Evolutionary conservation across 2,888 invertebrate genomes (phyloP).

Genomic region (Ditula angustiorana): DNA sequence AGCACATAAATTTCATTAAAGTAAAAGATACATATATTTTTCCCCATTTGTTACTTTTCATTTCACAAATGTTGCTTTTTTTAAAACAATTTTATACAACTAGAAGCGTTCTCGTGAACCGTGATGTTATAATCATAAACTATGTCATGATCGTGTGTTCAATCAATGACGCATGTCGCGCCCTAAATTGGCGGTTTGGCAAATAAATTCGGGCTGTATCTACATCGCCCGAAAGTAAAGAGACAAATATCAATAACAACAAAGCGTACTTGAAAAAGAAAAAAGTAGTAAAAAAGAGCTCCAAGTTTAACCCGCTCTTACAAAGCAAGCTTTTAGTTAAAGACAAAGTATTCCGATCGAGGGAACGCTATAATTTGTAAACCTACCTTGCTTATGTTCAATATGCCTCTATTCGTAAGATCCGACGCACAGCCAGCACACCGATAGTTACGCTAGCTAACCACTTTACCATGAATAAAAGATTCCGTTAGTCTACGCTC

Average conservation of each 20-base stretch:
- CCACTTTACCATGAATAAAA: constrained; percentile 78
- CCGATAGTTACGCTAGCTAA: constrained; percentile 60
- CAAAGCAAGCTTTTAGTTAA: constrained; percentile 20
- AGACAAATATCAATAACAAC: constrained; percentile 19
- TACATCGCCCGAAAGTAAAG: constrained; percentile 20
- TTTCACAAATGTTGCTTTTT: background rate
- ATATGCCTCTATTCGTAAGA: constrained; percentile 29
- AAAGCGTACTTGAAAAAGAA: constrained; percentile 8
- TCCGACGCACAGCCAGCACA: constrained; percentile 30
- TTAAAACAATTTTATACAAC: background rate
- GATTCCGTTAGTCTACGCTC: constrained; percentile 74
- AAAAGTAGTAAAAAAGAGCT: constrained; percentile 9
- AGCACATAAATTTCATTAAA: constrained; percentile 34
- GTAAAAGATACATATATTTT: constrained; percentile 29
- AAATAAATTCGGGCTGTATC: constrained; percentile 21
- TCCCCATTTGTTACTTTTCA: constrained; percentile 13
- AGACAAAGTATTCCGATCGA: constrained; percentile 24
- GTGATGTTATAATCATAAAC: background rate
- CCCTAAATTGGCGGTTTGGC: constrained; percentile 11
- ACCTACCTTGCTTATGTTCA: constrained; percentile 32
- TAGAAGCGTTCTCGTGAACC: constrained; percentile 17
- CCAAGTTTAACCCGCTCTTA: constrained; percentile 5
- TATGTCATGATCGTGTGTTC: constrained; percentile 6
- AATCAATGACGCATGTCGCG: constrained; percentile 9
- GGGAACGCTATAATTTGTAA: constrained; percentile 30